Conservation (phyloP, 2,113 vertebrate species). For the Clupea harengus region DNA sequence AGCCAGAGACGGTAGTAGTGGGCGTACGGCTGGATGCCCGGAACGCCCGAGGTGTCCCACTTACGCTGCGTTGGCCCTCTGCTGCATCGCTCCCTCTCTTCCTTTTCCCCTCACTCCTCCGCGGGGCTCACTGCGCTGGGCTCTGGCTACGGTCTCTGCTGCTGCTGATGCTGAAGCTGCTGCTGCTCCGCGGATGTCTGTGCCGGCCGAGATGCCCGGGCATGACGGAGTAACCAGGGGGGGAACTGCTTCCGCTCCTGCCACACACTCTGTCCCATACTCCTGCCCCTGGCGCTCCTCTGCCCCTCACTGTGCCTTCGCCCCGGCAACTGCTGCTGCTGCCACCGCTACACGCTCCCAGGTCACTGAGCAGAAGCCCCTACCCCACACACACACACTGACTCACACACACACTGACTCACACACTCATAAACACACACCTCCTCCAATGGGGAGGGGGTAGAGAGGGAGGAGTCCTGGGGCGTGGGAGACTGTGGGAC, state of each 20-base stretch:
- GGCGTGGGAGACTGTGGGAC: not conserved
- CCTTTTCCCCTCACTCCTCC: not conserved
- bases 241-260: not conserved
- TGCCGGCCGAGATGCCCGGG: not conserved
- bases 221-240: not conserved
- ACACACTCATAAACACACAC: not conserved
- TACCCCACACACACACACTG: not conserved
- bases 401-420: not conserved
- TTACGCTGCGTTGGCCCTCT: constrained; percentile 71
- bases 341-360: not conserved
- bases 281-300: not conserved
- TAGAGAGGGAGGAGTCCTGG: not conserved
- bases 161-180: not conserved
- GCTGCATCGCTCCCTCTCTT: constrained; percentile 63
- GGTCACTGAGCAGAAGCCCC: constrained; percentile 5
- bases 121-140: not conserved
- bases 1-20: not conserved
- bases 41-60: constrained; percentile 51
- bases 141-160: not conserved
- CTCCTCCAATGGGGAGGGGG: not conserved
- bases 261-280: not conserved
- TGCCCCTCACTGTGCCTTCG: not conserved
- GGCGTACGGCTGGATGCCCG: not conserved
- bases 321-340: constrained; percentile 8
- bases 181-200: not conserved